phyloP scores from a whole-genome alignment of 1,140 invertebrate genomes.

The Pogonomyrmex barbatus region DNA sequence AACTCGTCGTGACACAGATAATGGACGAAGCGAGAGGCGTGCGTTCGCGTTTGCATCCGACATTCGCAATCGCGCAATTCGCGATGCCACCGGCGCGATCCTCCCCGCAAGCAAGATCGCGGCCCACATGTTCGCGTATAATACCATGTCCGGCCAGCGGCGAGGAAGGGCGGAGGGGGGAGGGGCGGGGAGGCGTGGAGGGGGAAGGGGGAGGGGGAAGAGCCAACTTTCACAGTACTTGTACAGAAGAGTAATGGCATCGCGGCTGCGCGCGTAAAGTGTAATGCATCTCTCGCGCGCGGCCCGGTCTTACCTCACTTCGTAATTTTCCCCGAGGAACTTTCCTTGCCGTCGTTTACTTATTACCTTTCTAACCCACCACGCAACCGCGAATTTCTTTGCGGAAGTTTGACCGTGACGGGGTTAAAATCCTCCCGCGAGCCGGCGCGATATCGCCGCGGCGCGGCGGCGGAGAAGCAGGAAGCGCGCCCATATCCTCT shows the following conservation, averaged over 20 bases:
- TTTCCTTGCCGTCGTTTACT: conserved; percentile 74
- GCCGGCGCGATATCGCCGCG: conserved; percentile 16
- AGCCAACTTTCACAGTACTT: conserved; percentile 78
- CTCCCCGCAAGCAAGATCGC: conserved; percentile 39
- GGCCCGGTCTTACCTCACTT: conserved; percentile 79
- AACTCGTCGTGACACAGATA: conserved; percentile 26
- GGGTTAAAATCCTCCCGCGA: conserved; percentile 47
- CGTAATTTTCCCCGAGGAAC: conserved; percentile 66
- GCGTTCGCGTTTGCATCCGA: conserved; percentile 34
- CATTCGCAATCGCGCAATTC: conserved; percentile 21
- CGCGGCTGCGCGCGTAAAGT: conserved; percentile 69
- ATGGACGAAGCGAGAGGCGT: conserved; percentile 20
- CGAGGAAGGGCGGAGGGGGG: background rate
- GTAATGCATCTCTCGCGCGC: conserved; percentile 72
- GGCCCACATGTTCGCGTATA: conserved; percentile 36
- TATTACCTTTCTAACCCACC: conserved; percentile 75
- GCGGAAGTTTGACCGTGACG: conserved; percentile 79
- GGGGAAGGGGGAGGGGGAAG: background rate
- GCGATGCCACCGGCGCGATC: conserved; percentile 33
- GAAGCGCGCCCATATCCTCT: conserved; percentile 12
- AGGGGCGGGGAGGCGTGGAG: background rate
- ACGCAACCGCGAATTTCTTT: conserved; percentile 73
- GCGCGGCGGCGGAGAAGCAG: background rate
- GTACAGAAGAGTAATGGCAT: conserved; percentile 69
- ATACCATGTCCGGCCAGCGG: background rate